phyloP scores from a whole-genome alignment of 2,797 vertebrate genomes.

The Lepus townsendii region DNA sequence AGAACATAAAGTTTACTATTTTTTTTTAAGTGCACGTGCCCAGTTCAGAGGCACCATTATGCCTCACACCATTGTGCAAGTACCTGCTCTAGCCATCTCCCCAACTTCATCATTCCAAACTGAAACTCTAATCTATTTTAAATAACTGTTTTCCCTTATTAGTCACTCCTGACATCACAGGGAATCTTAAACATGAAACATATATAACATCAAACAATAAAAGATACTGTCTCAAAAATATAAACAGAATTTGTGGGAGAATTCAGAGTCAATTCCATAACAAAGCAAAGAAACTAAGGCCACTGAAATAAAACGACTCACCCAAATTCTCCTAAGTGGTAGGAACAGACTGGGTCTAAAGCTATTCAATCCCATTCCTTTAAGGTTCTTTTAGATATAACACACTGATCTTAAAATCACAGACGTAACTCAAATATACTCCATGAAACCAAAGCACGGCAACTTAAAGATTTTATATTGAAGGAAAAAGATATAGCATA shows the following conservation, averaged over 20 bases:
- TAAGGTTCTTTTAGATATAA: not conserved
- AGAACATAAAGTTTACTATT: not conserved
- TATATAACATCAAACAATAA: not conserved
- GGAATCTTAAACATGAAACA: not conserved
- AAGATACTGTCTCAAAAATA: not conserved
- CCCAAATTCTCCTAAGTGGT: not conserved
- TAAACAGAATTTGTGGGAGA: constrained; percentile 2
- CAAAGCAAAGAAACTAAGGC: not conserved
- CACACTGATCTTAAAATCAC: not conserved
- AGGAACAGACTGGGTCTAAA: not conserved
- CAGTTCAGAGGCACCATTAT: not conserved
- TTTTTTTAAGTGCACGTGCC: not conserved
- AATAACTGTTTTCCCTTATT: not conserved
- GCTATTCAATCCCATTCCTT: not conserved
- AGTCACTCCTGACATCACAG: not conserved
- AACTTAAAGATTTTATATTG: constrained; percentile 35
- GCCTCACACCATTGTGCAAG: not conserved
- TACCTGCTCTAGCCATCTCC: not conserved
- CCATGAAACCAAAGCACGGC: not conserved
- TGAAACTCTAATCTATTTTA: not conserved
- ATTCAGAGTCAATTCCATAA: constrained; percentile 38
- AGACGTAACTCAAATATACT: not conserved
- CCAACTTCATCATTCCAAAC: not conserved
- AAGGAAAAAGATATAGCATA: constrained; percentile 25
- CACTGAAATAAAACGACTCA: not conserved